Evolutionary conservation across 2,797 vertebrate genomes (phyloP).

Genomic region (Anisognathus igniventris): DNA sequence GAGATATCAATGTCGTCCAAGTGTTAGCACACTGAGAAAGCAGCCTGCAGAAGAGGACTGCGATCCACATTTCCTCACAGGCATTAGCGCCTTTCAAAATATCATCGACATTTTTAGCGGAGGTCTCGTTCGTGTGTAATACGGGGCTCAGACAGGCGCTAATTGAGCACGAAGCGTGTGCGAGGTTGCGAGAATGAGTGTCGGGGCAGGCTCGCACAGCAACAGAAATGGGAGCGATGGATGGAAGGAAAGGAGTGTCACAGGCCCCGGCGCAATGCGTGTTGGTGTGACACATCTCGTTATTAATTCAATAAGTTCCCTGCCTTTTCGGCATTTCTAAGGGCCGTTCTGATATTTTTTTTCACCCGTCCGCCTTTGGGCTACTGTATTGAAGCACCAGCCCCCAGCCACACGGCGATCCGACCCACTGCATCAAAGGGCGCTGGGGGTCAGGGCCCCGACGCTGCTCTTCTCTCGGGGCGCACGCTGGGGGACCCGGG

Average conservation of each 20-base stretch:
- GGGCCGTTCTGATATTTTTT: not conserved
- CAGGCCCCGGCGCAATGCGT: not conserved
- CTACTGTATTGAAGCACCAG: not conserved
- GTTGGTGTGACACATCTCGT: not conserved
- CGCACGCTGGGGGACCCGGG: not conserved
- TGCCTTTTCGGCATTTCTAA: not conserved
- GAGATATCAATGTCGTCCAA: not conserved
- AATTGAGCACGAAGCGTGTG: not conserved
- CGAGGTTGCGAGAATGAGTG: not conserved
- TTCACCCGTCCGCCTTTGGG: rapidly evolving
- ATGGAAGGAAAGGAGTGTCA: not conserved
- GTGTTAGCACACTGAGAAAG: not conserved
- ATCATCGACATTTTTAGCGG: not conserved
- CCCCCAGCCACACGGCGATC: not conserved
- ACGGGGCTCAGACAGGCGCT: not conserved
- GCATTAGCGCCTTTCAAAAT: not conserved
- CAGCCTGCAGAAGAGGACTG: not conserved
- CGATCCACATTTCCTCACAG: not conserved
- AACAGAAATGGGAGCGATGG: not conserved
- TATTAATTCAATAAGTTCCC: not conserved
- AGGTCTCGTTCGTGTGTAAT: not conserved
- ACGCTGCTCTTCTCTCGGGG: not conserved
- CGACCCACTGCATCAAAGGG: not conserved
- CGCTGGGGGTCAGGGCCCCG: not conserved
- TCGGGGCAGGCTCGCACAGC: not conserved